These are phyloP conservation scores for Zaprionus kolodkinae DNA, from an alignment of 1,140 invertebrate species.

Conservation along the genomic window DNA sequence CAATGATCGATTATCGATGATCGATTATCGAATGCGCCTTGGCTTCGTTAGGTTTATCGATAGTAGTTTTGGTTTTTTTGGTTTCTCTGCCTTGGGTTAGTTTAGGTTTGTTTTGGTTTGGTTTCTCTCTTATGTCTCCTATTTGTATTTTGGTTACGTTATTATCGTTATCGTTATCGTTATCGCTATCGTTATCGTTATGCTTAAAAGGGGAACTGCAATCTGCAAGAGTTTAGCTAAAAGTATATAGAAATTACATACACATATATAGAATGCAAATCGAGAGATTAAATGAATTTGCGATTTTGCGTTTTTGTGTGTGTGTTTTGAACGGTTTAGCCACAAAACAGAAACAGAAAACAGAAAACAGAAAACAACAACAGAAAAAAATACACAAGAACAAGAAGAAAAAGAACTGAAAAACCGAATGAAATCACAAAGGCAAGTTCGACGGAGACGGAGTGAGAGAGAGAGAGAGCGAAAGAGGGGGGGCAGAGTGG, in stretches of 20 bases:
- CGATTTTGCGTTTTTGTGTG: constrained; percentile 12
- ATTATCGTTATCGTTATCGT: background rate
- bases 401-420: constrained; percentile 7
- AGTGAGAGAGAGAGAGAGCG: constrained; percentile 1
- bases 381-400: background rate
- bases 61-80: background rate
- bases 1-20: background rate
- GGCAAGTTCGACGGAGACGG: constrained; percentile 23
- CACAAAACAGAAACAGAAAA: constrained; percentile 27
- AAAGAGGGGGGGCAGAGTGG: background rate
- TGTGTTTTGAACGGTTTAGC: constrained; percentile 45
- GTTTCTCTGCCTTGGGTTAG: constrained; percentile 1
- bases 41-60: background rate
- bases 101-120: background rate
- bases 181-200: constrained; percentile 10
- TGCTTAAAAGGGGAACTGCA: constrained; percentile 59
- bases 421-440: constrained; percentile 24
- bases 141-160: background rate
- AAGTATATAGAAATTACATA: constrained; percentile 73
- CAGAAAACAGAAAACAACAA: constrained; percentile 14
- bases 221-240: constrained; percentile 78
- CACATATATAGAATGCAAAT: constrained; percentile 43
- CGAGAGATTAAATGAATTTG: constrained; percentile 56
- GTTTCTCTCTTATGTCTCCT: background rate
- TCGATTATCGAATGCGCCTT: background rate